Percentiles rank a stretch among this genome's conserved stretches.
These are phyloP conservation scores for Lepidostoma basale DNA, from an alignment of 1,140 invertebrate genomes.

Conservation along the genomic window DNA sequence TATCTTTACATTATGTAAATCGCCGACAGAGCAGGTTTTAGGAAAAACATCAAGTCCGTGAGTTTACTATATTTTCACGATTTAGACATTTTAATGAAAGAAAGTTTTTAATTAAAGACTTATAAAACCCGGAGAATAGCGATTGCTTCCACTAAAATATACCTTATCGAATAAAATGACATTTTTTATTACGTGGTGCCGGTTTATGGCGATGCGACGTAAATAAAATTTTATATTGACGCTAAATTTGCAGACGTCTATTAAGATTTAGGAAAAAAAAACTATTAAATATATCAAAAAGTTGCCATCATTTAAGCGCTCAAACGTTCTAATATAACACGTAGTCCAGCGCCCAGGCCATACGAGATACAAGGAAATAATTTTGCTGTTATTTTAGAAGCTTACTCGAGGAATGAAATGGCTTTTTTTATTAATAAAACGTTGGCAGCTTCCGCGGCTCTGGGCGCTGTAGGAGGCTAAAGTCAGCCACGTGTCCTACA, in stretches of 20 bases:
- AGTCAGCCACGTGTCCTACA: conserved; percentile 40
- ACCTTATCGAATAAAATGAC: conserved; percentile 15
- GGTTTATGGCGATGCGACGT: conserved; percentile 14
- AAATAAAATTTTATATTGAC: conserved; percentile 13
- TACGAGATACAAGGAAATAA: not conserved
- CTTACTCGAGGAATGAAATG: too few species aligned
- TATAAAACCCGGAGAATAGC: not conserved
- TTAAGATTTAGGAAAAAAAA: conserved; percentile 11
- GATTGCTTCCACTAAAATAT: too few species aligned
- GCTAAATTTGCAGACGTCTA: conserved; percentile 9
- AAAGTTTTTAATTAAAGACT: too few species aligned
- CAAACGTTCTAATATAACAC: too few species aligned
- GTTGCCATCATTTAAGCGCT: not conserved
- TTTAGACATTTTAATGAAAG: too few species aligned
- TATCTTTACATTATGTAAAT: too few species aligned
- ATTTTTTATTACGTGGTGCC: conserved; percentile 7
- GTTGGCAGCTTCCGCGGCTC: conserved; percentile 16
- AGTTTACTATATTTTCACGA: too few species aligned
- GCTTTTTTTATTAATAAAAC: conserved; percentile 46
- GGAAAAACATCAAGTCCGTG: too few species aligned
- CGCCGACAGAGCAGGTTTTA: too few species aligned
- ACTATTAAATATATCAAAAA: not conserved
- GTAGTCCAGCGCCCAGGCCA: not conserved
- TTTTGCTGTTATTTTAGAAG: too few species aligned
- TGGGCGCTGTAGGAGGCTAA: conserved; percentile 29